Conservation (phyloP, 1,140 invertebrate genomes). For the Eubasilissa regina region DNA sequence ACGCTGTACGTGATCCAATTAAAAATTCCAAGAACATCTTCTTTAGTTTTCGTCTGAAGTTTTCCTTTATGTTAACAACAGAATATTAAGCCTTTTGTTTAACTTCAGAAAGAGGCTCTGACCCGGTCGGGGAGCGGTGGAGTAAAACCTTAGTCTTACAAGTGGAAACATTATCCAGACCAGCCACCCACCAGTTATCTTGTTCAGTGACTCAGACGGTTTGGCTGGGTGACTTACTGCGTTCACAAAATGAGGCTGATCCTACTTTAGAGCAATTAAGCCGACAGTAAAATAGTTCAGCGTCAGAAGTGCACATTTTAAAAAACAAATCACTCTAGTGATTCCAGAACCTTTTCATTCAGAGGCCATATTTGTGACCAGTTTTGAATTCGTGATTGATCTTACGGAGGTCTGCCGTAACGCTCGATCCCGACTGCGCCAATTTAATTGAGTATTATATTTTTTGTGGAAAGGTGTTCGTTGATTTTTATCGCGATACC, state of each 20-base stretch:
- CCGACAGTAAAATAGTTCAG: neutral
- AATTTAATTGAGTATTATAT: neutral
- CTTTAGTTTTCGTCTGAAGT: no score
- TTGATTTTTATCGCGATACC: neutral
- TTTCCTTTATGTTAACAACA: no score
- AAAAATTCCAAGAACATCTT: no score
- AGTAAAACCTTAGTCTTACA: neutral
- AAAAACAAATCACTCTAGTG: neutral
- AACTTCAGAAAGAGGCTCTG: neutral
- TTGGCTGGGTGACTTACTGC: conserved; percentile 24
- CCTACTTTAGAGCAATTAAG: neutral
- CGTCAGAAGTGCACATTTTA: neutral
- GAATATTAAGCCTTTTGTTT: no score
- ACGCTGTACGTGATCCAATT: no score
- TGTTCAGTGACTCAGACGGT: conserved; percentile 35
- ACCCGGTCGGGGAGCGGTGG: neutral
- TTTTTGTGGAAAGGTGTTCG: neutral
- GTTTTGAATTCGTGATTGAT: conserved; percentile 2
- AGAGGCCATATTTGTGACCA: conserved; percentile 12
- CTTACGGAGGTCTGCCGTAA: conserved; percentile 18
- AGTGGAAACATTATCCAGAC: neutral
- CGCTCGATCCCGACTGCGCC: neutral
- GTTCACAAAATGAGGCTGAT: conserved; percentile 18
- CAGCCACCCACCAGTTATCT: conserved; percentile 8
- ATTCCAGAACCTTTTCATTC: neutral